phyloP scores from a whole-genome alignment of 1,140 invertebrate species.

The Plodia interpunctella region DNA sequence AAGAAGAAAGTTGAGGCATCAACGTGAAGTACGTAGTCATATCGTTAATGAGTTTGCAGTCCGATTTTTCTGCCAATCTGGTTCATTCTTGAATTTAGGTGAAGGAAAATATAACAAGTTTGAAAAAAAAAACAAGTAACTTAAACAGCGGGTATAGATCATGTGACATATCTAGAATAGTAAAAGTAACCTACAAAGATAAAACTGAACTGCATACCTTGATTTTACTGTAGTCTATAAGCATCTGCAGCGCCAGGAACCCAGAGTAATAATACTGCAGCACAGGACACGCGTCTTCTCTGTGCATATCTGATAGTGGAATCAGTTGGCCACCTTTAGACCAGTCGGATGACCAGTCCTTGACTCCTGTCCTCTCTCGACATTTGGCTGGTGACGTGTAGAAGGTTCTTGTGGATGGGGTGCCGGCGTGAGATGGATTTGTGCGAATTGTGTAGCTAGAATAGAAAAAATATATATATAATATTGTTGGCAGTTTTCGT shows the following conservation, averaged over 20 bases:
- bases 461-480: constrained; percentile 20
- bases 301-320: constrained; percentile 78
- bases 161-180: too few relatives aligned
- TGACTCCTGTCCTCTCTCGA: constrained; percentile 76
- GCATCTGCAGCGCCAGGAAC: constrained; percentile 84
- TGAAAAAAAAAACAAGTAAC: too few relatives aligned
- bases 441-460: constrained; percentile 84
- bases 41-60: too few relatives aligned
- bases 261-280: constrained; percentile 86
- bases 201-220: constrained; percentile 60
- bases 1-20: too few relatives aligned
- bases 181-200: too few relatives aligned
- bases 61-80: too few relatives aligned
- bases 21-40: too few relatives aligned
- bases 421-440: constrained; percentile 81
- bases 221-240: constrained; percentile 85
- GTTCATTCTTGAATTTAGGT: too few relatives aligned
- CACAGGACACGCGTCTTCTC: constrained; percentile 80
- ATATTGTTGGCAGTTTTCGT: too few relatives aligned
- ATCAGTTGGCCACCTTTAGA: constrained; percentile 80
- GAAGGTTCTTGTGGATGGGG: constrained; percentile 80
- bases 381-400: constrained; percentile 82
- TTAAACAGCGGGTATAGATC: too few relatives aligned
- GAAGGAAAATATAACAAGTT: too few relatives aligned
- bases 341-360: constrained; percentile 76